phyloP scores from a whole-genome alignment of 2,888 invertebrate species.

The Cheilosia variabilis region DNA sequence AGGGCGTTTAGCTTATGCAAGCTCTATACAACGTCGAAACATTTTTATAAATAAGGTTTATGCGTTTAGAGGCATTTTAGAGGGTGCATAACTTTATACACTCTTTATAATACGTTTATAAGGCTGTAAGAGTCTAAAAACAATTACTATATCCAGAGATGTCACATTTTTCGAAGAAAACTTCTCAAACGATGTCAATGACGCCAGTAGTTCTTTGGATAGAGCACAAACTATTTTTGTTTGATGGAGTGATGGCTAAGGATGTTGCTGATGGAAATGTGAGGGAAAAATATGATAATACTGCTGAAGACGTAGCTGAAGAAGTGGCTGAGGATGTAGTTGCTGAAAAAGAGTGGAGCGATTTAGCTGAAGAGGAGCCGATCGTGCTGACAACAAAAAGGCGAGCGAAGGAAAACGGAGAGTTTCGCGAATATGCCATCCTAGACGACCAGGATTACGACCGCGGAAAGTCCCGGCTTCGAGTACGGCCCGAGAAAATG shows the following conservation, averaged over 20 bases:
- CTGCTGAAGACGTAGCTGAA: not conserved
- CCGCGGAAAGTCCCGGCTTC: constrained; percentile 42
- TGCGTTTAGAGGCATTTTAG: no score
- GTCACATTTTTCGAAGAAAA: constrained; percentile 71
- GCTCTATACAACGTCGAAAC: no score
- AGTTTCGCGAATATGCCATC: constrained; percentile 29
- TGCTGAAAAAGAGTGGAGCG: not conserved
- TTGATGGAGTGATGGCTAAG: not conserved
- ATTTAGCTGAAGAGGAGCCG: not conserved
- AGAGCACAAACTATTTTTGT: constrained; percentile 20
- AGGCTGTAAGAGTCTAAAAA: constrained; percentile 37
- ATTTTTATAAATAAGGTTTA: no score
- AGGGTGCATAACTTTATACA: no score
- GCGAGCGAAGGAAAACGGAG: constrained; percentile 34
- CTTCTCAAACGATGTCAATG: constrained; percentile 45
- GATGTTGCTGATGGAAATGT: not conserved
- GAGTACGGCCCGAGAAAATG: constrained; percentile 25
- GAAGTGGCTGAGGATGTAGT: not conserved
- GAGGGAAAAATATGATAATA: not conserved
- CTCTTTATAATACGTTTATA: no score
- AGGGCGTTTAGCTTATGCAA: no score
- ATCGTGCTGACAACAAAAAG: not conserved
- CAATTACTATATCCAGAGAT: constrained; percentile 64
- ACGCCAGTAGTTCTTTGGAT: constrained; percentile 1
- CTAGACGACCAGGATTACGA: constrained; percentile 25